phyloP scores from a whole-genome alignment of 2,888 invertebrate genomes.

The Orchesella flavescens region DNA sequence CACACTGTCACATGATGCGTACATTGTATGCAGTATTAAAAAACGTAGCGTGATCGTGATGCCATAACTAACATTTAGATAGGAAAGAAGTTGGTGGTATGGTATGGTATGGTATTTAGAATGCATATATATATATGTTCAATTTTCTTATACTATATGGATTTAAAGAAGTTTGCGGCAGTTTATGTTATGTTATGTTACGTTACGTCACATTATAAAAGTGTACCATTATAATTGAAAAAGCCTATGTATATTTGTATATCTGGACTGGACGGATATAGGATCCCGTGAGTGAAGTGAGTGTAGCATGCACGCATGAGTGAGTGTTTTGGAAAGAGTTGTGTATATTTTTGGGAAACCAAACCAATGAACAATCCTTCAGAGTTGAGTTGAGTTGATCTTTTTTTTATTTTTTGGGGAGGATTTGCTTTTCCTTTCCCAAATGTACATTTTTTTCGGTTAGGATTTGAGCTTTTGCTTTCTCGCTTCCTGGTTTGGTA shows the following conservation, averaged over 20 bases:
- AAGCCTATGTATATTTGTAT: too few species aligned
- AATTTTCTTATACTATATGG: too few species aligned
- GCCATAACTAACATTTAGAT: too few species aligned
- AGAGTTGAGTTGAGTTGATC: not conserved
- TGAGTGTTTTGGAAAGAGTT: too few species aligned
- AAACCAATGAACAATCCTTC: slow-evolving; percentile 15
- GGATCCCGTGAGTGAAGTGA: not conserved
- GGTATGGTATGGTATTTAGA: too few species aligned
- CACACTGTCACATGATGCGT: slow-evolving; percentile 30
- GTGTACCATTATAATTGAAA: too few species aligned
- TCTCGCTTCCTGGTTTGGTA: slow-evolving; percentile 22
- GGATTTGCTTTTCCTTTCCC: not conserved
- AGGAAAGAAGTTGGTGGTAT: too few species aligned
- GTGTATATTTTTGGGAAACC: slow-evolving; percentile 1
- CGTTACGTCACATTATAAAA: too few species aligned
- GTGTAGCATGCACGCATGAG: not conserved
- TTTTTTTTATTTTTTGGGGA: not conserved
- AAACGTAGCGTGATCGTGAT: not conserved
- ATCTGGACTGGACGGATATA: not conserved
- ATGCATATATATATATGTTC: too few species aligned
- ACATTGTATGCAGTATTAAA: not conserved
- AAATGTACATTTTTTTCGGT: not conserved
- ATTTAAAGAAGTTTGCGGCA: not conserved
- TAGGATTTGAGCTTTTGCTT: slow-evolving; percentile 1
- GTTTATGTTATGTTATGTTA: not conserved